Base-by-base conservation (phyloP, 2,888 invertebrate species). In the Yponomeuta plumbellus region DNA sequence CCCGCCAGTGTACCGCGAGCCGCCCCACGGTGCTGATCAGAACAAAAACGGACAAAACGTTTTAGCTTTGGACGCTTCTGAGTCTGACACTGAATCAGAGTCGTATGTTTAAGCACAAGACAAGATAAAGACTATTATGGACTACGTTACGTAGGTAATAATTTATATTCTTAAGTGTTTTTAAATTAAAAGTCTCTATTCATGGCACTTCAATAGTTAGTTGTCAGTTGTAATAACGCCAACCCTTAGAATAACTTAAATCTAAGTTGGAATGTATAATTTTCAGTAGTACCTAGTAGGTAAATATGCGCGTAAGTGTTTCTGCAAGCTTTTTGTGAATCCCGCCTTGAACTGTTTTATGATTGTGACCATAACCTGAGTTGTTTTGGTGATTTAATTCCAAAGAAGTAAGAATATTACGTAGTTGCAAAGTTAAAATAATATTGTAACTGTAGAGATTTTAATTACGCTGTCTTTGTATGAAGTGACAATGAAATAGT, bases 371-470 rank as follows among this genome's bases (percentile, higher is more conserved):
- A 91, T 91, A 90, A 88, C 86, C 82, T 76, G 83, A 52, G 44
- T 52, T 81, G 84, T 90, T 89, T 88, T 88, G 90, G 90, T 90
- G 90, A 90, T 89, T 87, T 87, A 83, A 88, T 89, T 91, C 91
- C 90, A 90, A 91, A 91, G 90, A 91, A 79, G 86, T 90, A 89
- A 85, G 81, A 81, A 84, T 90, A 52, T 52, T 52, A 52, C 17
- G 44, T 52, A 90, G 85, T 88, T 85, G 72, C 85, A 83, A 83
- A 80, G 80, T 80, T 81, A 80, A 67, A 68, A 62, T 66, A 23
- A 66, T 67, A 65, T 66, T 44, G 63, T 67, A 62, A 65, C 66
- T 56, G 3, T 64, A 64, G 40, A 44, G 21, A 22, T 59, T 52
- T 52, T 52, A 52, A 4, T 52, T 13, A 52, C 44, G 44, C 44